Percentiles rank a stretch among this genome's conserved stretches.
These are phyloP conservation scores for Chelonus insularis DNA, from an alignment of 1,140 invertebrate species.

Conservation along the genomic window DNA sequence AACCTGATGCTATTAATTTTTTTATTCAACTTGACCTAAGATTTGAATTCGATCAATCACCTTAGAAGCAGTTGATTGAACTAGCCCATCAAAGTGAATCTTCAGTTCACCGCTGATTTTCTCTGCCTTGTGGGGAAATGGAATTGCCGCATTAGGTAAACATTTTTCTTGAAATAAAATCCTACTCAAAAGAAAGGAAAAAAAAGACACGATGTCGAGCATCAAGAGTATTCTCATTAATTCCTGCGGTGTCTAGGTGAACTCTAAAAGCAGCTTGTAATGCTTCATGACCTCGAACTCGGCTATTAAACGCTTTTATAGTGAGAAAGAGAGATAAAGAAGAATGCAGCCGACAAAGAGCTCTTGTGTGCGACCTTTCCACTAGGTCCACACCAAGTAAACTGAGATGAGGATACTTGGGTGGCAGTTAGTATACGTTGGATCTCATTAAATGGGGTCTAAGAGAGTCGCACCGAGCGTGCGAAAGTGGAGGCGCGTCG, in stretches of 20 bases:
- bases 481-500: constrained; percentile 32
- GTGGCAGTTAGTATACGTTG: constrained; percentile 32
- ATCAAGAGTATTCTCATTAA: neutral
- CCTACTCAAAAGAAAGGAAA: neutral
- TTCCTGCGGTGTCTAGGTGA: neutral
- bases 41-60: neutral
- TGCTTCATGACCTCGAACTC: neutral
- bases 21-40: no score
- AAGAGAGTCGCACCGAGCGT: constrained; percentile 34
- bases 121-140: constrained; percentile 29
- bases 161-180: constrained; percentile 17
- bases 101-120: constrained; percentile 20
- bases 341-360: constrained; percentile 7
- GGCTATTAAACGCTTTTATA: constrained; percentile 2
- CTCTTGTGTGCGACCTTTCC: neutral
- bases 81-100: constrained; percentile 4
- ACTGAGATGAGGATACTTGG: constrained; percentile 32
- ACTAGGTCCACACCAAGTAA: neutral
- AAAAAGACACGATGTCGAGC: neutral
- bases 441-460: constrained; percentile 33
- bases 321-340: neutral
- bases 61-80: neutral
- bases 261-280: neutral
- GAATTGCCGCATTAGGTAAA: constrained; percentile 26
- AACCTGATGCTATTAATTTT: no score